phyloP scores from a whole-genome alignment of 64 coral and sea anemone species.

The Montipora cactus region DNA sequence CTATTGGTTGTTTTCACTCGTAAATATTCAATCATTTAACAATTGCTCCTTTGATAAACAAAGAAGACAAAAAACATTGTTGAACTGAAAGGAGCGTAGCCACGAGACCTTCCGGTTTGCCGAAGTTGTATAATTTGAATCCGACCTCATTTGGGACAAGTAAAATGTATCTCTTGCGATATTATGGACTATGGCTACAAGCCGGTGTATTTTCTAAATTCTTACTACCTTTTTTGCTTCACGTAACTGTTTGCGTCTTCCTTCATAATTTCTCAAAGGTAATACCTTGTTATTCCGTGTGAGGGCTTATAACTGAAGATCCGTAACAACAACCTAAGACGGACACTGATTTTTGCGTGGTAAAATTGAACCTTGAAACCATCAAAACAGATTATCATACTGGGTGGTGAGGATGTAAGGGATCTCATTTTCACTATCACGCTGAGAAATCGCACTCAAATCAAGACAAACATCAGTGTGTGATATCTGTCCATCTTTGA shows the following conservation, averaged over 20 bases:
- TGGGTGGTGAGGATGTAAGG: background rate
- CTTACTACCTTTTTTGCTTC: no score
- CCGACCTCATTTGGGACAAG: background rate
- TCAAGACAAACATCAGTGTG: no score
- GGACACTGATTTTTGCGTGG: background rate
- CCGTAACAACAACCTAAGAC: no score
- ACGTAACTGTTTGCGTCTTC: no score
- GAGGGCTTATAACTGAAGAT: no score
- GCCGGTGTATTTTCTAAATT: no score
- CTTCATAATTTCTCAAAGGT: no score
- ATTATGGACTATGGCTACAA: no score
- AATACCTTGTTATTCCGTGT: no score
- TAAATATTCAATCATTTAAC: constrained; percentile 95
- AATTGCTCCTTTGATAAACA: constrained; percentile 64
- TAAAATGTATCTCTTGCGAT: no score
- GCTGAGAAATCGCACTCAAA: no score
- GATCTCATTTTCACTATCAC: background rate
- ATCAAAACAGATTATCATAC: background rate
- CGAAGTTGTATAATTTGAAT: background rate
- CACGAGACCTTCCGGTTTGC: constrained; percentile 36
- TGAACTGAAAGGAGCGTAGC: constrained; percentile 69
- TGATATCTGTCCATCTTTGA: no score
- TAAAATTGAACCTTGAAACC: background rate
- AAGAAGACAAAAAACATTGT: constrained; percentile 88
- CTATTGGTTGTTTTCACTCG: constrained; percentile 72